A percentile compares a stretch with the other conserved stretches of the same genome.
Evolutionary conservation across 1,140 invertebrate species (phyloP).

Genomic region (Theocolax elegans): DNA sequence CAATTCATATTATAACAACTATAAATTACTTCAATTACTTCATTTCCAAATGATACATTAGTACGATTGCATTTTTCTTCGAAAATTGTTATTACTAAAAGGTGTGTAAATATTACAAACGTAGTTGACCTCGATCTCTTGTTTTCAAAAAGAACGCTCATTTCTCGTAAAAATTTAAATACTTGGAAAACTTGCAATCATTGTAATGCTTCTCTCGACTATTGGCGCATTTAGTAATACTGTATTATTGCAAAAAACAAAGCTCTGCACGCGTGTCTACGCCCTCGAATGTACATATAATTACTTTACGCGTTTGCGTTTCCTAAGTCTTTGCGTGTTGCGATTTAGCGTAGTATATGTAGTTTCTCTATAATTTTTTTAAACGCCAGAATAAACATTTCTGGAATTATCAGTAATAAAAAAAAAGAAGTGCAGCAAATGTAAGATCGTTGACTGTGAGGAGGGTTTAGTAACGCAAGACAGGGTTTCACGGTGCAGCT

Average conservation of each 20-base stretch:
- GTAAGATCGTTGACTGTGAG: too few relatives aligned
- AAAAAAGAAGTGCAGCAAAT: neutral
- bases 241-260: neutral
- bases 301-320: neutral
- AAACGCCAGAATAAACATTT: neutral
- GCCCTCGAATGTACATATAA: neutral
- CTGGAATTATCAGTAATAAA: neutral
- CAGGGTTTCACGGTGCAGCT: conserved; percentile 18
- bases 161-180: too few relatives aligned
- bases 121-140: too few relatives aligned
- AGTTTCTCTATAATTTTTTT: neutral
- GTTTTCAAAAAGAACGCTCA: too few relatives aligned
- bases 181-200: neutral
- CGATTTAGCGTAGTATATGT: neutral
- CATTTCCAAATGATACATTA: too few relatives aligned
- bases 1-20: too few relatives aligned
- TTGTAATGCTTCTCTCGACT: conserved; percentile 6
- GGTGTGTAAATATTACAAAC: too few relatives aligned
- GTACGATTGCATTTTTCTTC: too few relatives aligned
- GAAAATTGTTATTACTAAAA: too few relatives aligned
- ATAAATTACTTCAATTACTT: too few relatives aligned
- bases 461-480: conserved; percentile 5
- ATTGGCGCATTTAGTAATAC: neutral
- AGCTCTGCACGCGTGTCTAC: neutral
- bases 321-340: neutral